These are phyloP conservation scores for Myotis myotis DNA, from an alignment of 2,797 vertebrate genomes.

Conservation along the genomic window DNA sequence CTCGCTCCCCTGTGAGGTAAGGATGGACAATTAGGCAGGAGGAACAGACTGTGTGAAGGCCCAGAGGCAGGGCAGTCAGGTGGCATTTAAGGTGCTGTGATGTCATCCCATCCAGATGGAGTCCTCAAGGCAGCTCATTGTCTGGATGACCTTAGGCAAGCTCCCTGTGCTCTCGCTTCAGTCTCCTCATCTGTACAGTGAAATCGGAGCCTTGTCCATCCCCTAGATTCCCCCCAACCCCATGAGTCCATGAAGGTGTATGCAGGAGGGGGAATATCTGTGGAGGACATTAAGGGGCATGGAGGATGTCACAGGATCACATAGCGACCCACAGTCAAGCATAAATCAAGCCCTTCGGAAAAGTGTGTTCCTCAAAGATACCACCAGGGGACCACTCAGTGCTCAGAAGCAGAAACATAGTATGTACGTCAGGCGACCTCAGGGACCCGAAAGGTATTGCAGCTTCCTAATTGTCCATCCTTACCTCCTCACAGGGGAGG, in stretches of 20 bases:
- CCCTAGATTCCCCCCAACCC: neutral
- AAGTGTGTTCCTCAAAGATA: neutral
- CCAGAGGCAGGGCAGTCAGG: neutral
- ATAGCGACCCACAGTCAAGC: neutral
- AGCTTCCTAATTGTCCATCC: accelerated
- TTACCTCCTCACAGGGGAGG: accelerated
- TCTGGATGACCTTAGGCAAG: neutral
- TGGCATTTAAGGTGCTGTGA: neutral
- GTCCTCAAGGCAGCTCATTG: neutral
- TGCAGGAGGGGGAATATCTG: neutral
- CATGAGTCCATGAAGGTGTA: neutral
- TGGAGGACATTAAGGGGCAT: neutral
- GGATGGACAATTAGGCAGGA: accelerated
- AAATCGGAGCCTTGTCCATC: neutral
- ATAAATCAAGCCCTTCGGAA: neutral
- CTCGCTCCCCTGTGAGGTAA: neutral
- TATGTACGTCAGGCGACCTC: accelerated
- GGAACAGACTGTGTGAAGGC: neutral
- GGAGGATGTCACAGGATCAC: accelerated
- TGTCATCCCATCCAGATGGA: accelerated
- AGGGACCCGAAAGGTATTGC: neutral
- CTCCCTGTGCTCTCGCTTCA: neutral
- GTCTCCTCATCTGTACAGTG: neutral
- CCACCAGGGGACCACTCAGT: accelerated
- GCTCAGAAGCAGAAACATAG: neutral